phyloP scores from a whole-genome alignment of 2,888 invertebrate species.

The Nipponacmea schrenckii region DNA sequence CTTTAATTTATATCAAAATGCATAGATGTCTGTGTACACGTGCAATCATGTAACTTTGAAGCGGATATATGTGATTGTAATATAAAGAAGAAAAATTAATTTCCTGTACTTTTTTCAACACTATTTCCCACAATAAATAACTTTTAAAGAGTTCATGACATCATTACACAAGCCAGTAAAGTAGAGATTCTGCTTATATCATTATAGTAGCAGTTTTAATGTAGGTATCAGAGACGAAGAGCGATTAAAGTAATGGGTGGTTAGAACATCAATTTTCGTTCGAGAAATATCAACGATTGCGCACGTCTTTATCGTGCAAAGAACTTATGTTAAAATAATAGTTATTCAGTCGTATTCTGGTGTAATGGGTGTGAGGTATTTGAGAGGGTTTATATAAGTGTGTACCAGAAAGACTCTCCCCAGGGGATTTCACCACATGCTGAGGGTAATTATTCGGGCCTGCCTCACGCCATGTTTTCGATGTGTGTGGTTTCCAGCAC shows the following conservation, averaged over 20 bases:
- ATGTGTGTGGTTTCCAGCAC: conserved; percentile 8
- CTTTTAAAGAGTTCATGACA: not conserved
- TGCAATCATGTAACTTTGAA: not conserved
- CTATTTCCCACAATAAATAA: not conserved
- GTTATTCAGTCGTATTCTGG: not conserved
- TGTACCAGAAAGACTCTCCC: not conserved
- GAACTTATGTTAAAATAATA: conserved; percentile 3
- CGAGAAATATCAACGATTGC: no score
- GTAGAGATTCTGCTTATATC: no score
- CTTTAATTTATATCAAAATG: no score
- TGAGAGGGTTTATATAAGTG: conserved; percentile 4
- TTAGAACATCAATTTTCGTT: no score
- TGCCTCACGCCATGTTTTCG: conserved; percentile 3
- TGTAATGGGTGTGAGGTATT: conserved; percentile 9
- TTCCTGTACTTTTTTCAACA: not conserved
- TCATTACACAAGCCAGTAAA: no score
- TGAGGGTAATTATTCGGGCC: conserved; percentile 7
- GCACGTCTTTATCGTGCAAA: not conserved
- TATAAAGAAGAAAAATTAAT: not conserved
- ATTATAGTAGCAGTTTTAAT: no score
- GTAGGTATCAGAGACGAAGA: no score
- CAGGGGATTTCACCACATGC: conserved; percentile 3
- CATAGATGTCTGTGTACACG: no score
- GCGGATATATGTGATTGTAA: conserved; percentile 1
- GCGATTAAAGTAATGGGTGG: no score